Percentiles rank a stretch among this genome's conserved stretches.
Conservation (phyloP, 2,888 invertebrate species). For the Drosophila yooni region DNA sequence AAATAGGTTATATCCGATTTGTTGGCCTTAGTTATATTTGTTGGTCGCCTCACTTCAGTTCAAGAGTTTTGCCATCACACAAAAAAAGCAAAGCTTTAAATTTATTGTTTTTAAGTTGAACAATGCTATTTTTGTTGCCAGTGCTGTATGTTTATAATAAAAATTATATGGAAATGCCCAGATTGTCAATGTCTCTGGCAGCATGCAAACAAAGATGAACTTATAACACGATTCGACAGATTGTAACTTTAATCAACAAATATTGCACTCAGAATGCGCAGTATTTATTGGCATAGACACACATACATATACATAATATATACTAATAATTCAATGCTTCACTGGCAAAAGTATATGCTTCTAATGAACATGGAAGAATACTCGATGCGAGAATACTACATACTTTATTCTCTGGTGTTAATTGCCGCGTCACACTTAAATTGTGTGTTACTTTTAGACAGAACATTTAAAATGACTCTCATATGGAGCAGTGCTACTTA, state of each 20-base stretch:
- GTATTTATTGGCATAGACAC: not conserved
- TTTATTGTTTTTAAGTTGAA: not conserved
- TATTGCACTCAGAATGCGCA: constrained; percentile 17
- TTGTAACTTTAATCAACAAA: not conserved
- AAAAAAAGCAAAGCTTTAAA: not conserved
- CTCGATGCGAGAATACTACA: not conserved
- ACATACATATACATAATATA: not conserved
- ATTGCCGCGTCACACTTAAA: not conserved
- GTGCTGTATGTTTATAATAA: not conserved
- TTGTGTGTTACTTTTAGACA: not conserved
- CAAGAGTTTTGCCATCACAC: not conserved
- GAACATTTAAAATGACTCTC: not conserved
- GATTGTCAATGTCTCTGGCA: constrained; percentile 13
- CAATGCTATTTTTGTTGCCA: not conserved
- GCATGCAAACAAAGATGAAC: constrained; percentile 24
- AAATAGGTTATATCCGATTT: no score
- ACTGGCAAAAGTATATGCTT: not conserved
- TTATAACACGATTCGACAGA: constrained; percentile 17
- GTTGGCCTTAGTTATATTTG: not conserved
- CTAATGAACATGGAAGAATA: not conserved
- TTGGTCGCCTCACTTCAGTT: not conserved
- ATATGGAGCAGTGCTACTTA: not conserved
- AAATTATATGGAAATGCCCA: constrained; percentile 38
- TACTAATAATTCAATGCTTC: not conserved
- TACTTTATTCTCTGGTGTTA: not conserved